phyloP scores from a whole-genome alignment of 1,140 invertebrate genomes.

The Mizuhopecten yessoensis region DNA sequence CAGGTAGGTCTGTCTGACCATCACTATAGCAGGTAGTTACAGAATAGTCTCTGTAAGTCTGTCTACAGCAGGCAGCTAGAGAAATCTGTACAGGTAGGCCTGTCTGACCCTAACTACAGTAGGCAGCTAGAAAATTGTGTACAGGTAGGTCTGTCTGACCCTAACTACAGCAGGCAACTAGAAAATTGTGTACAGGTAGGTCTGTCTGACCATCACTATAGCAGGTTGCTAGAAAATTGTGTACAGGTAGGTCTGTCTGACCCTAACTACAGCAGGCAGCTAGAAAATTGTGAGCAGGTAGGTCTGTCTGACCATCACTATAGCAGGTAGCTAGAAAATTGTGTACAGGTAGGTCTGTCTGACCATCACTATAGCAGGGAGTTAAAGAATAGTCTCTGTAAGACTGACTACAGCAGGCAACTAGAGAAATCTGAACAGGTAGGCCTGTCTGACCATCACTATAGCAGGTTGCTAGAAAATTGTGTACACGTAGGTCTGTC shows the following conservation, averaged over 20 bases:
- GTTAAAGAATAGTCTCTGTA: no score
- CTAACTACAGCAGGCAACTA: no score
- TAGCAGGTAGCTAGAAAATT: conserved; percentile 80
- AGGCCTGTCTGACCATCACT: neutral
- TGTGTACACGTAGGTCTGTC: neutral
- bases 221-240: conserved; percentile 82
- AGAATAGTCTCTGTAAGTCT: no score
- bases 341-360: no score
- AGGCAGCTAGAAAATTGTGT: conserved; percentile 83
- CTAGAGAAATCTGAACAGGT: no score
- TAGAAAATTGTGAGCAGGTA: conserved; percentile 84
- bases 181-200: no score
- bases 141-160: conserved; percentile 71
- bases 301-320: conserved; percentile 68
- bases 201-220: conserved; percentile 79
- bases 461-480: neutral
- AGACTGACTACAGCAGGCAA: no score
- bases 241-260: conserved; percentile 70
- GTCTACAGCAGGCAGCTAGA: no score
- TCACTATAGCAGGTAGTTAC: no score
- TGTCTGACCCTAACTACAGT: conserved; percentile 79
- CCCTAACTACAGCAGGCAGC: conserved; percentile 78
- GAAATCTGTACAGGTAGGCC: no score
- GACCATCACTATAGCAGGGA: no score
- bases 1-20: conserved; percentile 75